Base-by-base conservation (phyloP, 2,113 vertebrate species). In the human region DNA sequence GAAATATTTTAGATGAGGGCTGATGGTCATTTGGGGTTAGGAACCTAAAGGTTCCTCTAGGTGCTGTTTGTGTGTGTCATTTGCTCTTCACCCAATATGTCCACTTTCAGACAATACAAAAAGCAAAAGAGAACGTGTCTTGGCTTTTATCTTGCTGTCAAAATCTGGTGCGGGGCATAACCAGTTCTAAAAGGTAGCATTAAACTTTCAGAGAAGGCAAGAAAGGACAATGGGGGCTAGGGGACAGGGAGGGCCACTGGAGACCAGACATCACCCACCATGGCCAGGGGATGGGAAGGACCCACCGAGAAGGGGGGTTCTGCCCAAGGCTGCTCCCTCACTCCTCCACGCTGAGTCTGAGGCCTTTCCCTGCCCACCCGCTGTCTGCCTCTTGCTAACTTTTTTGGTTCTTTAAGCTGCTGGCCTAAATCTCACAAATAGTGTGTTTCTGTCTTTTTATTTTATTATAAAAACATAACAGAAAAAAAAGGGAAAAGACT, bases 261-360 rank as follows among this genome's bases (percentile, higher is more conserved):
- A 76, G 14, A 5, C 9, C 13, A 12, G 40, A 8, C 16, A 0
- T 2, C 18, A 23, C 43, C 70, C 6, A 25, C 18, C 11, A 20
- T 1, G 0, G 23, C 17, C 13, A 0, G 64, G 14, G 11, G 22
- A 9, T 4, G 6, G 25, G 27, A 4, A 5, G 0, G 27, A 4
- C 6, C 0, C 22, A 64, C 27, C 55, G 5, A 2, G 57, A 75
- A 48, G 30, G 27, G 35, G n/a, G 0, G 0, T 30, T 22, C 18
- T 17, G 17, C 14, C 52, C 73, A 25, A 48, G 43, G 11, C 72
- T 43, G 81, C 3, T 50, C 13, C 32, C 61, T 64, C 35, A 72
- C 3, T 43, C 6, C 40, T 66, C 66, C 35, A 35, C 0, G 0
- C 11, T 3, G 1, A 66, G 22, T 18, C n/a, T 14, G 0, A 18